Evolutionary conservation across 2,113 vertebrate species (phyloP).

Genomic region (Campylomormyrus numenius): DNA sequence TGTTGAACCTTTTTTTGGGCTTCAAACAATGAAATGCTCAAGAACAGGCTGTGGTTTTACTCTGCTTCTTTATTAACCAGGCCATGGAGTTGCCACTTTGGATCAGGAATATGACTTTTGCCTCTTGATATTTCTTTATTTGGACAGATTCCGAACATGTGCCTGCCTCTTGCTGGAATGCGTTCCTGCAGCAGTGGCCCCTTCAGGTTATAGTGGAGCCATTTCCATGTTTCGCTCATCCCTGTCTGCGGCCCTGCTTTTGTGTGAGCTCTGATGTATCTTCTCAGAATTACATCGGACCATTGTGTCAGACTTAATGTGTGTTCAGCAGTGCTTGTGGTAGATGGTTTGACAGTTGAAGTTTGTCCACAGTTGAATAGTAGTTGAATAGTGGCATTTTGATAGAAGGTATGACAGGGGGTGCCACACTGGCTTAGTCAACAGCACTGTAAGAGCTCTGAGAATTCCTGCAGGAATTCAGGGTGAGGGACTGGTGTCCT

Average conservation of each 20-base stretch:
- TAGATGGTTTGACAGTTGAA: background rate
- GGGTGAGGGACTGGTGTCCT: background rate
- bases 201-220: background rate
- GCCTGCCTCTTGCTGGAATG: background rate
- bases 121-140: background rate
- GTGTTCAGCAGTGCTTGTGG: background rate
- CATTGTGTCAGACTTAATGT: background rate
- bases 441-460: background rate
- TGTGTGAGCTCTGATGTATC: background rate
- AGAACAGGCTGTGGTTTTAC: background rate
- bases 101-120: background rate
- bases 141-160: background rate
- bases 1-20: background rate
- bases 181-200: background rate
- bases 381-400: background rate
- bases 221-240: background rate
- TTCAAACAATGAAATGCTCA: background rate
- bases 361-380: background rate
- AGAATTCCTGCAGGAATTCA: background rate
- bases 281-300: background rate
- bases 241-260: background rate
- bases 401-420: background rate
- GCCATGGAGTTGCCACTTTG: background rate
- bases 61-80: background rate
- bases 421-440: background rate